phyloP scores from a whole-genome alignment of 2,113 vertebrate genomes.

The Sakesphorus luctuosus region DNA sequence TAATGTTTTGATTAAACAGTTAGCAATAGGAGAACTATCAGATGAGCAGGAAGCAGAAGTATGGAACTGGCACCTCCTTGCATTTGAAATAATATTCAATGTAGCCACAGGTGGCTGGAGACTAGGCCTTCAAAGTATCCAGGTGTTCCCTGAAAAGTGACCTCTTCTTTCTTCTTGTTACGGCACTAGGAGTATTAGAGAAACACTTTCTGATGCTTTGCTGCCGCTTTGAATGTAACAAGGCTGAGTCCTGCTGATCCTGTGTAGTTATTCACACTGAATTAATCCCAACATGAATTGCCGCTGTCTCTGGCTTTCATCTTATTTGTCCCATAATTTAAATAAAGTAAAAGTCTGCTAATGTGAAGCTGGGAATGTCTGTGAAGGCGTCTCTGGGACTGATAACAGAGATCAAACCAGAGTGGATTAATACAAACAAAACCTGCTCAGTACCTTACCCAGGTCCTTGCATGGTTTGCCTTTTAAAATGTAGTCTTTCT shows the following conservation, averaged over 20 bases:
- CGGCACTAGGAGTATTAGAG: background rate
- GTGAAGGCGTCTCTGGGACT: background rate
- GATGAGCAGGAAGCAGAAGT: background rate
- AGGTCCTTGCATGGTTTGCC: background rate
- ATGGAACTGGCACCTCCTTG: background rate
- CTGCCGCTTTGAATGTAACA: background rate
- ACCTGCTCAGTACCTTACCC: background rate
- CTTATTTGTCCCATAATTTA: background rate
- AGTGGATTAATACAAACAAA: background rate
- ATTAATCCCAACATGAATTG: background rate
- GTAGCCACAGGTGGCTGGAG: background rate
- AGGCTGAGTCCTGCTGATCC: background rate
- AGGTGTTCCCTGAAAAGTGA: background rate
- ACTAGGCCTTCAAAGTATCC: background rate
- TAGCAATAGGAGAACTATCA: background rate
- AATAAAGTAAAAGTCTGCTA: background rate
- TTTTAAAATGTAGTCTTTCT: background rate
- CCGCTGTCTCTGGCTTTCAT: background rate
- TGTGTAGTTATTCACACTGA: background rate
- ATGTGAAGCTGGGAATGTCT: background rate
- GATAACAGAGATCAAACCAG: background rate
- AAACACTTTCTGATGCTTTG: background rate
- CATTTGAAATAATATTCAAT: background rate
- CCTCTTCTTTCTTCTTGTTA: background rate
- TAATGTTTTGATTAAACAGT: background rate